Evolutionary conservation across 1,140 invertebrate species (phyloP), one percentile per base, ranked within the genome.

Genomic region (Bombus balteatus): DNA sequence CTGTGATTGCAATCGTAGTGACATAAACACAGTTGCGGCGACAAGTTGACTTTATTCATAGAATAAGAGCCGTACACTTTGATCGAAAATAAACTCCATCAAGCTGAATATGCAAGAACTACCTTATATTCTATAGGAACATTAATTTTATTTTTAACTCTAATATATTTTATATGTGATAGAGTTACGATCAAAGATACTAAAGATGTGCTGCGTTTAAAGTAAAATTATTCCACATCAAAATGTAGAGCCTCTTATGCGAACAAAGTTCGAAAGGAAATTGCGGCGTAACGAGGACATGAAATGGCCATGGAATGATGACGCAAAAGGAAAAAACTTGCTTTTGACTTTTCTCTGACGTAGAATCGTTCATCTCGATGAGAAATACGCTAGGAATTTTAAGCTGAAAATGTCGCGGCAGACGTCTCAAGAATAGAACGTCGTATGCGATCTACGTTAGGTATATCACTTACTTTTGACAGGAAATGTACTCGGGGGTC

Each of bases 401-500:
- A 81, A 47, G n/a, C 34, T 41, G 37, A 34, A 28, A 43, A 74
- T 62, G 65, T 71, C 10, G 43, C 75, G 53, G 34, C 41, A 18
- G 22, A 70, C 25, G 59, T 41, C n/a, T 68, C 59, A 13, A 59
- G 39, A 70, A 80, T 53, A 37, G 41, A 43, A 81, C 59, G 15
- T 25, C 13, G 28, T 65, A 41, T 18, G 3, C 39, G 41, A 65
- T 12, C 13, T 4, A 37, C 34, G 43, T n/a, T 70, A n/a, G 59
- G 6, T 32, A 34, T 3, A 18, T 37, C 71, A 47, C 6, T 70
- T 87, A 81, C 77, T 89, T 89, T 89, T 89, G 87, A 28, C 6
- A 3, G n/a, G 80, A 68, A 88, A 70, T 89, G 88, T 89, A 89
- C 88, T 3, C 25, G 37, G 59, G 80, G 83, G 57, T 88, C 32